These are phyloP conservation scores for Danio albolineatus DNA, from an alignment of 2,797 vertebrate species.

Conservation along the genomic window DNA sequence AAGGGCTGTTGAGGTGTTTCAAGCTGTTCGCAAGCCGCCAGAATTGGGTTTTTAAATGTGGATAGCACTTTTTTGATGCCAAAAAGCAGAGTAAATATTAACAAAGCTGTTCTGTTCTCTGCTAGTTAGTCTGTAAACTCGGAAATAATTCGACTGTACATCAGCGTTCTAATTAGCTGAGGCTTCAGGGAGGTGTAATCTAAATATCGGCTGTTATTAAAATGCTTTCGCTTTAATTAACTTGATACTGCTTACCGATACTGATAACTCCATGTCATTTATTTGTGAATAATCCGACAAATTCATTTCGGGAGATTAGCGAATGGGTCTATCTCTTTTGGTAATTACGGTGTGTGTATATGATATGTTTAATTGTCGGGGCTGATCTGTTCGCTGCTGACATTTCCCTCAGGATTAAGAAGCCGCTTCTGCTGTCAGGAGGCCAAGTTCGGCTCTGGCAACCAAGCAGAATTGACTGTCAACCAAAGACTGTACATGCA, in stretches of 20 bases:
- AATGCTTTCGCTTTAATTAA: constrained; percentile 60
- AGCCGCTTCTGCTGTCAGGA: not conserved
- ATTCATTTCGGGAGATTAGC: constrained; percentile 75
- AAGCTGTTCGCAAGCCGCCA: not conserved
- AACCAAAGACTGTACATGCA: constrained; percentile 54
- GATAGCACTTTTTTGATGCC: not conserved
- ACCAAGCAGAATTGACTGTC: constrained; percentile 11
- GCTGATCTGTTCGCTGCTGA: constrained; percentile 37
- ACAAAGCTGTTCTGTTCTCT: constrained; percentile 3
- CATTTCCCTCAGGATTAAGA: constrained; percentile 29
- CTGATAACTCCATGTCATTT: constrained; percentile 70
- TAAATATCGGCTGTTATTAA: constrained; percentile 62
- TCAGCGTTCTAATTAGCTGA: constrained; percentile 72
- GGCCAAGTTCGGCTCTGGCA: not conserved
- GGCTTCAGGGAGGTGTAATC: constrained; percentile 76
- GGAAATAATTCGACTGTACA: constrained; percentile 16
- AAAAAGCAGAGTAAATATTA: not conserved
- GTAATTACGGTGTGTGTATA: constrained; percentile 70
- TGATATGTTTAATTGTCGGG: constrained; percentile 73
- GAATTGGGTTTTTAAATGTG: not conserved
- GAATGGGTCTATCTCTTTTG: constrained; percentile 70
- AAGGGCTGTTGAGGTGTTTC: constrained; percentile 12
- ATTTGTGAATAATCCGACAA: constrained; percentile 76
- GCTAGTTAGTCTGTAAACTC: not conserved
- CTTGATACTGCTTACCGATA: constrained; percentile 71